A percentile compares a stretch with the other conserved stretches of the same genome.
Evolutionary conservation across 2,888 invertebrate species (phyloP).

Genomic region (Tiliacea citrago): DNA sequence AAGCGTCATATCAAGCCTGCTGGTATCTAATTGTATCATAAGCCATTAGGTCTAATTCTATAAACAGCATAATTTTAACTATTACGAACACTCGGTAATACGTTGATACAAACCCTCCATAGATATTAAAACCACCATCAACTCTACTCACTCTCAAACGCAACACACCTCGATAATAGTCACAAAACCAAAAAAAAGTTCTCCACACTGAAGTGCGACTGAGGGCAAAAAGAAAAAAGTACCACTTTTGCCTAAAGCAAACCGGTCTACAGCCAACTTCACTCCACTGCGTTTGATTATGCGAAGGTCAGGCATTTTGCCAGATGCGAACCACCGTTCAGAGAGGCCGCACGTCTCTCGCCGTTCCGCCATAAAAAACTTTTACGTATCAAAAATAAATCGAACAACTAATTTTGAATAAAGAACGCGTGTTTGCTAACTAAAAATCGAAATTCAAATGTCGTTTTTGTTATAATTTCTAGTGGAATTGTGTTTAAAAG

Average conservation of each 20-base stretch:
- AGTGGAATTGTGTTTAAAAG: conserved; percentile 55
- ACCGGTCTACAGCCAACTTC: conserved; percentile 86
- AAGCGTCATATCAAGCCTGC: too few relatives aligned
- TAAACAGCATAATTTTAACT: neutral
- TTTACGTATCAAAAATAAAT: conserved; percentile 73
- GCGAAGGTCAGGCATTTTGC: conserved; percentile 83
- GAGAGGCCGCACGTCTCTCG: conserved; percentile 70
- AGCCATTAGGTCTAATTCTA: neutral
- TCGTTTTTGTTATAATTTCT: conserved; percentile 44
- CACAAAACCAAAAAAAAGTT: conserved; percentile 52
- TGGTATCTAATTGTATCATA: neutral
- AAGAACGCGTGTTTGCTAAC: conserved; percentile 34
- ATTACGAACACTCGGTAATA: too few relatives aligned
- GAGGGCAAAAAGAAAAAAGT: conserved; percentile 75
- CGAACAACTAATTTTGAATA: conserved; percentile 67
- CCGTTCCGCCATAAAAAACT: conserved; percentile 71
- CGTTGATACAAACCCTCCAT: neutral
- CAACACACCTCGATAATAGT: conserved; percentile 42
- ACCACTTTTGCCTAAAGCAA: conserved; percentile 87
- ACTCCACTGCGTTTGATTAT: conserved; percentile 81
- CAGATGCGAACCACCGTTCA: conserved; percentile 75
- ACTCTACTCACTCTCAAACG: conserved; percentile 35
- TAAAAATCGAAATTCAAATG: conserved; percentile 32
- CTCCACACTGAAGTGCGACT: conserved; percentile 69
- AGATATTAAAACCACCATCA: neutral